These are phyloP conservation scores for Acanthisitta chloris DNA, from an alignment of 2,113 vertebrate genomes.

Conservation along the genomic window DNA sequence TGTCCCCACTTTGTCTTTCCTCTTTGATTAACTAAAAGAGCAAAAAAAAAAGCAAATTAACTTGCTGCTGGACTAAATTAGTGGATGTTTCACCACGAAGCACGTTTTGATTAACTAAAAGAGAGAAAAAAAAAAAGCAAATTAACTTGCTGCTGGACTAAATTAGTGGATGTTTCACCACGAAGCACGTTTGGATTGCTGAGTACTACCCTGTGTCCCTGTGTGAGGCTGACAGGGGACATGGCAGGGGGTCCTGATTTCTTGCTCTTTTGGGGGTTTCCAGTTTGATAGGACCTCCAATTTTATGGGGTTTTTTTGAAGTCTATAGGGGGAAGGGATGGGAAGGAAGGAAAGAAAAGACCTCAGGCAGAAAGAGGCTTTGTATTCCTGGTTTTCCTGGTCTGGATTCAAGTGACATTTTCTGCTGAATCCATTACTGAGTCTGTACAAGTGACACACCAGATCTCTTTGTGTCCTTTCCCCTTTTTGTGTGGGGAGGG, in stretches of 20 bases:
- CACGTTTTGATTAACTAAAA: not conserved
- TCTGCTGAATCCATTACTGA: constrained; percentile 12
- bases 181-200: not conserved
- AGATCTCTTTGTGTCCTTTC: constrained; percentile 67
- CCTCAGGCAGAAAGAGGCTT: constrained; percentile 29
- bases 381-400: constrained; percentile 21
- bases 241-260: not conserved
- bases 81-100: not conserved
- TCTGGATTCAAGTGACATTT: constrained; percentile 62
- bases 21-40: not conserved
- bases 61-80: not conserved
- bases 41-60: constrained; percentile 13
- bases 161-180: not conserved
- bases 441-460: constrained; percentile 10
- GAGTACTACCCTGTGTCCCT: not conserved
- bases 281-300: not conserved
- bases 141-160: not conserved
- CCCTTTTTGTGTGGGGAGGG: constrained; percentile 3
- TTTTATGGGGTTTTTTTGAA: not conserved
- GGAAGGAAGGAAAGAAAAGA: not conserved
- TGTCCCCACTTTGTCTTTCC: not conserved
- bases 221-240: not conserved
- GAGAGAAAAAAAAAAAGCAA: too few species aligned
- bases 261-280: not conserved
- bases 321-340: not conserved